A percentile compares a stretch with the other conserved stretches of the same genome.
Conservation (phyloP, 1,140 invertebrate genomes). For the Caenorhabditis remanei region DNA sequence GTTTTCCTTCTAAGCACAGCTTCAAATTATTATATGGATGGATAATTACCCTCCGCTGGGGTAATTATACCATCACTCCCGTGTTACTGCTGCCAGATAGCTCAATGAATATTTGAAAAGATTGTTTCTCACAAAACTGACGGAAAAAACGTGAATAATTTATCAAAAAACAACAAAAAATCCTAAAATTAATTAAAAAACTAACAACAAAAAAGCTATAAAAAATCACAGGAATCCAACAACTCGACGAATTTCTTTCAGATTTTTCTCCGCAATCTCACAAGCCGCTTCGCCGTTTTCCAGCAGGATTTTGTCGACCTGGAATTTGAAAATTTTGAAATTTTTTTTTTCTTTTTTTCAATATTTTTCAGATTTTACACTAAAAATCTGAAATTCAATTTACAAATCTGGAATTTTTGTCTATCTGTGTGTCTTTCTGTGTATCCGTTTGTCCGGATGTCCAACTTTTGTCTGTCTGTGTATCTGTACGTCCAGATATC, state of each 20-base stretch:
- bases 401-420: too few species aligned
- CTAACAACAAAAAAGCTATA: background rate
- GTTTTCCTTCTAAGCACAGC: too few species aligned
- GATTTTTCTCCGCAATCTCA: constrained; percentile 62
- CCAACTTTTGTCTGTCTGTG: too few species aligned
- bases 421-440: too few species aligned
- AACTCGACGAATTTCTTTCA: constrained; percentile 66
- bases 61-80: constrained; percentile 34
- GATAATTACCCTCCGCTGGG: background rate
- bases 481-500: too few species aligned
- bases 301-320: constrained; percentile 63
- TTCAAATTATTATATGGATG: too few species aligned
- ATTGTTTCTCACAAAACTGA: too few species aligned
- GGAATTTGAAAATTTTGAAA: constrained; percentile 12
- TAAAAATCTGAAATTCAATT: too few species aligned
- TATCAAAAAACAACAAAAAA: background rate
- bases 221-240: constrained; percentile 66
- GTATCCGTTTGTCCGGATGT: too few species aligned
- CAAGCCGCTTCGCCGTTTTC: constrained; percentile 63
- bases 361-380: too few species aligned
- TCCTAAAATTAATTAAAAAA: background rate
- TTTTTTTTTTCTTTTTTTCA: background rate
- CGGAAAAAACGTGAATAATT: background rate
- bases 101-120: constrained; percentile 20
- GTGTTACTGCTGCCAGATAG: background rate